phyloP scores from a whole-genome alignment of 2,113 vertebrate species.

The Chrysemys picta region DNA sequence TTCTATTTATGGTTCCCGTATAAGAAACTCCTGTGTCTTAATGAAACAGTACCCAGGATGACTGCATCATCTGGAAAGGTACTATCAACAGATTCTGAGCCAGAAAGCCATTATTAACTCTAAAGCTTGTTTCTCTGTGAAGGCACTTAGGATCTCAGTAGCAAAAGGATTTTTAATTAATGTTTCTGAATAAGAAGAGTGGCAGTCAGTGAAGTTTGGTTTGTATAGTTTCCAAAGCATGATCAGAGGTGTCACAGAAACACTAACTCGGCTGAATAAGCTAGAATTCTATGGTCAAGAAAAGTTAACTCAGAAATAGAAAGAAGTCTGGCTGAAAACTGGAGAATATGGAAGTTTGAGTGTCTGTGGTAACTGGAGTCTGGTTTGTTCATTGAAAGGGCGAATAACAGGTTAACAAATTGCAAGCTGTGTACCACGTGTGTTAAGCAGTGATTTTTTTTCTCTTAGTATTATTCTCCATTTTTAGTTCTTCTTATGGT shows the following conservation, averaged over 20 bases:
- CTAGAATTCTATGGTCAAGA: not conserved
- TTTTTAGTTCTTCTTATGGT: not conserved
- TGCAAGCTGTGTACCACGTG: not conserved
- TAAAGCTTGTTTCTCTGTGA: not conserved
- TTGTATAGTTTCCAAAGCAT: not conserved
- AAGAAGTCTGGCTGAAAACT: conserved; percentile 8
- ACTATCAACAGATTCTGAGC: not conserved
- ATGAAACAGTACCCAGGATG: not conserved
- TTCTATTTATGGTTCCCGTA: not conserved
- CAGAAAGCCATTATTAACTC: not conserved
- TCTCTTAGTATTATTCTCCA: not conserved
- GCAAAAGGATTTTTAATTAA: not conserved
- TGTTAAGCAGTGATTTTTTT: conserved; percentile 4
- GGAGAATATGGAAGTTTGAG: conserved; percentile 11
- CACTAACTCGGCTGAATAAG: not conserved
- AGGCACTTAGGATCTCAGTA: not conserved
- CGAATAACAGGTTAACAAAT: conserved; percentile 18
- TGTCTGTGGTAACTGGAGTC: not conserved
- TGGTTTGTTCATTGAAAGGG: not conserved
- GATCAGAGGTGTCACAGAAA: not conserved
- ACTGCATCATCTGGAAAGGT: not conserved
- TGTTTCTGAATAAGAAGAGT: not conserved
- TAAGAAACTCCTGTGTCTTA: not conserved
- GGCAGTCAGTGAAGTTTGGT: not conserved
- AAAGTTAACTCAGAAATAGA: not conserved